Evolutionary conservation across 2,113 vertebrate genomes (phyloP).

Genomic region (Natator depressus): DNA sequence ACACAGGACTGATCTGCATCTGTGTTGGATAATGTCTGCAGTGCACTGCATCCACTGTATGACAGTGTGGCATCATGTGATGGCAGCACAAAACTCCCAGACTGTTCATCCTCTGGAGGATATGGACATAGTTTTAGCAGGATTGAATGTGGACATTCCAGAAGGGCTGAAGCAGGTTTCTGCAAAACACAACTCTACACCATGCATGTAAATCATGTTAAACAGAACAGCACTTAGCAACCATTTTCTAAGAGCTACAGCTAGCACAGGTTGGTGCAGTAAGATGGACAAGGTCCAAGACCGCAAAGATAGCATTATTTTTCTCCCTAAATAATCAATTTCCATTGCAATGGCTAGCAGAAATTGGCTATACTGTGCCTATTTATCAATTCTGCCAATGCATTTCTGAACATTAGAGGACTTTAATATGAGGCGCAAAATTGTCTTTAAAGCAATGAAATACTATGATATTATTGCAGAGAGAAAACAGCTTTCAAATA

Average conservation of each 20-base stretch:
- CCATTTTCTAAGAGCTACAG: neutral
- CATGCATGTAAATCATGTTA: neutral
- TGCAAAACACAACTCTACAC: neutral
- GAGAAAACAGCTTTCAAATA: neutral
- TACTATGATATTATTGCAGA: neutral
- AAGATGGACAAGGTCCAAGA: fast-evolving
- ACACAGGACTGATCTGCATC: neutral
- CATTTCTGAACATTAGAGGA: neutral
- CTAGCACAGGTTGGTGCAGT: neutral
- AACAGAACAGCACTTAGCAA: neutral
- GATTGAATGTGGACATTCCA: too few relatives aligned
- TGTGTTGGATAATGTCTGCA: neutral
- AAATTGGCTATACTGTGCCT: neutral
- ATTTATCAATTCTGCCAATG: neutral
- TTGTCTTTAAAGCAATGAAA: neutral
- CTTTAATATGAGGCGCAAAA: neutral
- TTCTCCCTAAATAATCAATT: neutral
- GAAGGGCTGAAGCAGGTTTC: neutral
- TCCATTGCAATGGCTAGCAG: neutral
- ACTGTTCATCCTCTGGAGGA: too few relatives aligned
- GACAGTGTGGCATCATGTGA: neutral
- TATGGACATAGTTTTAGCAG: too few relatives aligned
- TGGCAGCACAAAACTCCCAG: neutral
- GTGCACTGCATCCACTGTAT: neutral
- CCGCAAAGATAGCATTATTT: neutral